A percentile compares a stretch with the other conserved stretches of the same genome.
Conservation (phyloP, 2,797 vertebrate genomes). For the Tokudaia tokunoshimensis region DNA sequence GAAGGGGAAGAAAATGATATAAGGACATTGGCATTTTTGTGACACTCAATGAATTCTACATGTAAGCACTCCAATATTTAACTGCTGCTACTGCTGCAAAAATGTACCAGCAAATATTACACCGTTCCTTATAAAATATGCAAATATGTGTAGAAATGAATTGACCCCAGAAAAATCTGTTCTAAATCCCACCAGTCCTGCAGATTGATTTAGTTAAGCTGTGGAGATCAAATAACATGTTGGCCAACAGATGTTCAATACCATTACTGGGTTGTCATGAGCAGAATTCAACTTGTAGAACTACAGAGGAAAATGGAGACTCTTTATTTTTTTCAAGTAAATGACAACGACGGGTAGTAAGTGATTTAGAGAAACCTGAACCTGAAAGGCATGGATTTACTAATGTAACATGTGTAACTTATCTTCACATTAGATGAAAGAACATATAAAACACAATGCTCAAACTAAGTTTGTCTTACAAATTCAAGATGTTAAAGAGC, state of each 20-base stretch:
- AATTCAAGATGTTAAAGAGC: neutral
- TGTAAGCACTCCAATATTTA: neutral
- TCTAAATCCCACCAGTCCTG: neutral
- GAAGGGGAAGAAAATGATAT: neutral
- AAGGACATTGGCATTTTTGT: neutral
- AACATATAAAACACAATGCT: neutral
- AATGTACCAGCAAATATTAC: neutral
- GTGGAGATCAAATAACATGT: neutral
- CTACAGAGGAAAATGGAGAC: neutral
- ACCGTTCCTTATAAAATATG: neutral
- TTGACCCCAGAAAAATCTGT: neutral
- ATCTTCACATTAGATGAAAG: neutral
- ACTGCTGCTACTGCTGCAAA: conserved; percentile 2
- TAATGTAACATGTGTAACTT: neutral
- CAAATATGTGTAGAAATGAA: neutral
- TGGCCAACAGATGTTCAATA: conserved; percentile 27
- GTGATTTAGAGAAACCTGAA: neutral
- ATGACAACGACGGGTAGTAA: neutral
- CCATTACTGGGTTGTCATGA: neutral
- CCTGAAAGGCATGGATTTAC: neutral
- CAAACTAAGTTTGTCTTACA: neutral
- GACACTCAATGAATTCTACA: neutral
- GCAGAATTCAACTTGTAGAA: neutral
- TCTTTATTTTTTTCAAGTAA: conserved; percentile 20
- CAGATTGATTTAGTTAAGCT: conserved; percentile 35